These are phyloP conservation scores for Corydoras sp. DNA, from an alignment of 2,113 vertebrate species.

Conservation along the genomic window DNA sequence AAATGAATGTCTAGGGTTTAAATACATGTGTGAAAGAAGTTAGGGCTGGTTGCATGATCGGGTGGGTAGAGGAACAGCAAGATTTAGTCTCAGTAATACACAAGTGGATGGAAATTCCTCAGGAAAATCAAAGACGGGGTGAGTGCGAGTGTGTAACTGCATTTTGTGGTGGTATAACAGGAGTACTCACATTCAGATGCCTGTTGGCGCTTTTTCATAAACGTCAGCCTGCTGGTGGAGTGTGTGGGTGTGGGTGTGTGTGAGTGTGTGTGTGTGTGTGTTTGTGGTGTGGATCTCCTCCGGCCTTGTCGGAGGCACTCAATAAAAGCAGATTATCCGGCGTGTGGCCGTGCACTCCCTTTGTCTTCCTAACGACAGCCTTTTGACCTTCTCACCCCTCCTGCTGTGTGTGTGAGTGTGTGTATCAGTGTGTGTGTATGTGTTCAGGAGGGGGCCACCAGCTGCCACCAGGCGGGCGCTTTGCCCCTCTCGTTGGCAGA, in stretches of 20 bases:
- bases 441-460: conserved; percentile 41
- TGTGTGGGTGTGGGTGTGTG: neutral
- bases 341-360: conserved; percentile 49
- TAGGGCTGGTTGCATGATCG: no score
- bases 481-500: conserved; percentile 50
- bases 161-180: neutral
- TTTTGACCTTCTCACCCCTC: conserved; percentile 60
- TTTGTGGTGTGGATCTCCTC: no score
- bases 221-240: conserved; percentile 41
- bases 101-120: no score
- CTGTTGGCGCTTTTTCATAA: neutral
- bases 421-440: neutral
- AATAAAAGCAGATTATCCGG: conserved; percentile 59
- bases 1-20: no score
- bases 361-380: conserved; percentile 55
- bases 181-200: neutral
- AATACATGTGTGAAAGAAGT: no score
- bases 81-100: no score
- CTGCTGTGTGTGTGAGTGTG: conserved; percentile 44
- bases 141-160: neutral
- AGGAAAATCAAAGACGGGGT: neutral
- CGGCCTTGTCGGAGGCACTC: conserved; percentile 46
- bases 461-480: conserved; percentile 55
- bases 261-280: no score
- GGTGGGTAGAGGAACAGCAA: no score